phyloP scores from a whole-genome alignment of 1,140 invertebrate genomes.

The Proctacanthus coquilletti region DNA sequence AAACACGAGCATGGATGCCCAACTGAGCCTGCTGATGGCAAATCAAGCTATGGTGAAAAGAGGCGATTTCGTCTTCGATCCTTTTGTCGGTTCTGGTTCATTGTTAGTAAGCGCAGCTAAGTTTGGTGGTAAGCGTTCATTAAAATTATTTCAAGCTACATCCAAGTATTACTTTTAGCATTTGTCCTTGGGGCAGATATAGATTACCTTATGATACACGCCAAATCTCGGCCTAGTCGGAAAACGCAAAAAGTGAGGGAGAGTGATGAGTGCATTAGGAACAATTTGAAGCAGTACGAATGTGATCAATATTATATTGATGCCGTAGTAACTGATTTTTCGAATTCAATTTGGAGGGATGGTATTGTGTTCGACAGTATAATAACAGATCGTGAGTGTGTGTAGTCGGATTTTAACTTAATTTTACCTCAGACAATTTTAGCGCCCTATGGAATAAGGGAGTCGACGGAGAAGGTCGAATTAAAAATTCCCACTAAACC shows the following conservation, averaged over 20 bases:
- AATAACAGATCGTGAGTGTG: conserved; percentile 82
- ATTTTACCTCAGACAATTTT: neutral
- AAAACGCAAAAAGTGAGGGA: conserved; percentile 63
- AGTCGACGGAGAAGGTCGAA: conserved; percentile 76
- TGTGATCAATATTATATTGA: conserved; percentile 63
- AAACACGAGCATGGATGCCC: conserved; percentile 94
- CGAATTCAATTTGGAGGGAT: conserved; percentile 59
- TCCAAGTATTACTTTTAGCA: conserved; percentile 16
- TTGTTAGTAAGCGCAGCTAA: conserved; percentile 79
- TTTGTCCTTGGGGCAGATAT: conserved; percentile 87
- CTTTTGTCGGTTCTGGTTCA: conserved; percentile 91
- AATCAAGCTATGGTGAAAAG: conserved; percentile 69
- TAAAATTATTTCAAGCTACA: neutral
- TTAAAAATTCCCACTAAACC: conserved; percentile 39
- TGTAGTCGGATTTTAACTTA: neutral
- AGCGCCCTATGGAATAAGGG: conserved; percentile 93
- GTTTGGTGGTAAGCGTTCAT: conserved; percentile 50
- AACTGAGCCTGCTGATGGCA: conserved; percentile 81
- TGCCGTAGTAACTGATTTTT: conserved; percentile 79
- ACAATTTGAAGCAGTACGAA: conserved; percentile 79
- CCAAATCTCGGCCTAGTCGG: conserved; percentile 59
- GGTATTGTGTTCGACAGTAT: conserved; percentile 65
- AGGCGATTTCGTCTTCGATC: conserved; percentile 73
- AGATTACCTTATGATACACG: conserved; percentile 86
- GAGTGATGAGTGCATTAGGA: conserved; percentile 67